A percentile compares a stretch with the other conserved stretches of the same genome.
These are phyloP conservation scores for Chiloscyllium plagiosum DNA, from an alignment of 2,113 vertebrate genomes.

Conservation along the genomic window DNA sequence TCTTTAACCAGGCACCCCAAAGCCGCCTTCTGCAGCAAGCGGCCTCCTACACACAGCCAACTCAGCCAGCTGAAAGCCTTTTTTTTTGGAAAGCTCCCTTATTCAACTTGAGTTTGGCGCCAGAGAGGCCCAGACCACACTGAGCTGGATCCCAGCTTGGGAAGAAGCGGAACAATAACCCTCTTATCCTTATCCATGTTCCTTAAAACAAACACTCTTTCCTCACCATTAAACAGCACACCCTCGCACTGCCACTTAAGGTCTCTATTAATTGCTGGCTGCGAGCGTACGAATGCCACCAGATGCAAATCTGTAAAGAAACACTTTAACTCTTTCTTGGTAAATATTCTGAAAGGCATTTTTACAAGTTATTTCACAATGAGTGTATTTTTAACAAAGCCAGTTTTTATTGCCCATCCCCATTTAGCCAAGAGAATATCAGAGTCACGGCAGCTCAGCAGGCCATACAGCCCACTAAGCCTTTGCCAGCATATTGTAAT, in stretches of 20 bases:
- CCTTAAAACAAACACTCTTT: slow-evolving; percentile 46
- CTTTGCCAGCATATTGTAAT: neutral
- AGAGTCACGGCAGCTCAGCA: neutral
- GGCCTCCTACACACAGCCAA: neutral
- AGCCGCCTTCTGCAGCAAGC: neutral
- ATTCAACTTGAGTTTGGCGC: slow-evolving; percentile 42
- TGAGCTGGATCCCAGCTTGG: slow-evolving; percentile 45
- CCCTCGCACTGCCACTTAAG: neutral
- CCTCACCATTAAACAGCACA: slow-evolving; percentile 45
- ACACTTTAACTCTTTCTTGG: neutral
- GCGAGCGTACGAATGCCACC: neutral
- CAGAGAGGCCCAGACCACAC: slow-evolving; percentile 45
- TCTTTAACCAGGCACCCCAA: neutral
- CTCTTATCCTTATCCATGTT: slow-evolving; percentile 51
- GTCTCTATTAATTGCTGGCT: neutral
- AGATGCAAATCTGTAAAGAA: neutral
- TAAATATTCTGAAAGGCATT: neutral
- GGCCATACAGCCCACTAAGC: neutral
- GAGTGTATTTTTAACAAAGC: neutral
- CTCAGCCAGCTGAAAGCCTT: slow-evolving; percentile 32
- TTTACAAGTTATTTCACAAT: too few species aligned
- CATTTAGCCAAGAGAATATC: neutral
- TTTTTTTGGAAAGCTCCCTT: slow-evolving; percentile 51
- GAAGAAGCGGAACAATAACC: slow-evolving; percentile 51
- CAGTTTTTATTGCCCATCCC: neutral